These are phyloP conservation scores for Cheilosia impressa DNA, from an alignment of 2,888 invertebrate species.

Conservation along the genomic window DNA sequence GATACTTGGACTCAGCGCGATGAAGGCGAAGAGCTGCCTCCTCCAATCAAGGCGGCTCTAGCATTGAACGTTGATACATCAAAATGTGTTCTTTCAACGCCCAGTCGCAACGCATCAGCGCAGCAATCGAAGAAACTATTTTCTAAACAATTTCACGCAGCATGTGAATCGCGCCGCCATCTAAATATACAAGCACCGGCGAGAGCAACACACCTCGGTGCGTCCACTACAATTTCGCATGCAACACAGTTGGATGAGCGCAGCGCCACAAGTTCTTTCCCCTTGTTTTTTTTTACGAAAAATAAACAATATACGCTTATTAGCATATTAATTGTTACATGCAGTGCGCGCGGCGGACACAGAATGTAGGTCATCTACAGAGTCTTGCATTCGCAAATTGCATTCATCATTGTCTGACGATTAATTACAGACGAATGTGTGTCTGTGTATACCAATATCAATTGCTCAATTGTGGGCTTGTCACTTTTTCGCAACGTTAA, in stretches of 20 bases:
- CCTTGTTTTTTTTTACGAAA: constrained; percentile 16
- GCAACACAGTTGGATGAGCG: not conserved
- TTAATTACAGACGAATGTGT: constrained; percentile 44
- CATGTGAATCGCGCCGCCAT: constrained; percentile 50
- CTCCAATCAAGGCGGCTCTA: constrained; percentile 23
- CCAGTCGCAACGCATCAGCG: constrained; percentile 43
- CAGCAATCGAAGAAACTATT: constrained; percentile 43
- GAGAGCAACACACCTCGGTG: not conserved
- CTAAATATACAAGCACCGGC: constrained; percentile 9
- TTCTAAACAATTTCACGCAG: constrained; percentile 68
- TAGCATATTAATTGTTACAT: constrained; percentile 66
- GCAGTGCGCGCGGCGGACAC: constrained; percentile 26
- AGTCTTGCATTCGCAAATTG: constrained; percentile 18
- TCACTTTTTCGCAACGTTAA: not conserved
- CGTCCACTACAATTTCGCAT: not conserved
- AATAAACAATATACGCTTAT: constrained; percentile 34
- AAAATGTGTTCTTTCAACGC: constrained; percentile 52
- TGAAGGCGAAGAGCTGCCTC: not conserved
- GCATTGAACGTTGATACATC: constrained; percentile 43
- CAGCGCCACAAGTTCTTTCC: constrained; percentile 46
- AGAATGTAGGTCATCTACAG: constrained; percentile 59
- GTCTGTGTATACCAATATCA: not conserved
- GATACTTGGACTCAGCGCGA: constrained; percentile 1
- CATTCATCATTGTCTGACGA: constrained; percentile 52
- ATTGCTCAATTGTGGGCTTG: constrained; percentile 16